These are phyloP conservation scores for Nyctibius bracteatus DNA, from an alignment of 2,113 vertebrate species.

Conservation along the genomic window DNA sequence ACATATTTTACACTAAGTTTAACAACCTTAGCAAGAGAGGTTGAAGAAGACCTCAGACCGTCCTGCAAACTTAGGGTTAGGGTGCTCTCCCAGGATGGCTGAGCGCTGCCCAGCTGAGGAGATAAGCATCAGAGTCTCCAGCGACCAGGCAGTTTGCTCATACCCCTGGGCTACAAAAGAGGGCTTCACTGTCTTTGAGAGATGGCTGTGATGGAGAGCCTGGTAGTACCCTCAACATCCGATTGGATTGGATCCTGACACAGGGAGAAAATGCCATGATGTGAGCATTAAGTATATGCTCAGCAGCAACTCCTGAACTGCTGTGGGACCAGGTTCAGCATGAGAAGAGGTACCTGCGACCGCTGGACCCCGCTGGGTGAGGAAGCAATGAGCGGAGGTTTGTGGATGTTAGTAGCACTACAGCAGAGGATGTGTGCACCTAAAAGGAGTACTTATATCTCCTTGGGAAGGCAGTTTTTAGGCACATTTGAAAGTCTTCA, in stretches of 20 bases:
- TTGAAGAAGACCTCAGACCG: neutral
- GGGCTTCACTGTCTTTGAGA: neutral
- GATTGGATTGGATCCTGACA: neutral
- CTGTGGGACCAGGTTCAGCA: neutral
- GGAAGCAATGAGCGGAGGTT: fast-evolving
- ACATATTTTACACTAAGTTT: neutral
- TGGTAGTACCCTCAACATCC: neutral
- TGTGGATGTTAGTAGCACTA: neutral
- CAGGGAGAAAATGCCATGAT: neutral
- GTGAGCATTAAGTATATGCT: neutral
- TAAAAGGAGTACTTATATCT: neutral
- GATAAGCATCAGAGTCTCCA: neutral
- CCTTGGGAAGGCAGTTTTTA: neutral
- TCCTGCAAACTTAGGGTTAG: neutral
- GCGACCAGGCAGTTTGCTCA: neutral
- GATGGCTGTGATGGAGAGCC: neutral
- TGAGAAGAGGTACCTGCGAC: neutral
- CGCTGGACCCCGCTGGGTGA: neutral
- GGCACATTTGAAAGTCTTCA: neutral
- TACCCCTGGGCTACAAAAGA: neutral
- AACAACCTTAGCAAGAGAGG: neutral
- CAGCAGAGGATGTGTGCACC: neutral
- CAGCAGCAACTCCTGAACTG: neutral
- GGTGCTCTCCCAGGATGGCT: neutral
- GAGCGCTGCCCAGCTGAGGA: neutral